Percentiles rank a stretch among this genome's conserved stretches.
phyloP scores from a whole-genome alignment of 2,888 invertebrate genomes.

The Phengaris alcon region DNA sequence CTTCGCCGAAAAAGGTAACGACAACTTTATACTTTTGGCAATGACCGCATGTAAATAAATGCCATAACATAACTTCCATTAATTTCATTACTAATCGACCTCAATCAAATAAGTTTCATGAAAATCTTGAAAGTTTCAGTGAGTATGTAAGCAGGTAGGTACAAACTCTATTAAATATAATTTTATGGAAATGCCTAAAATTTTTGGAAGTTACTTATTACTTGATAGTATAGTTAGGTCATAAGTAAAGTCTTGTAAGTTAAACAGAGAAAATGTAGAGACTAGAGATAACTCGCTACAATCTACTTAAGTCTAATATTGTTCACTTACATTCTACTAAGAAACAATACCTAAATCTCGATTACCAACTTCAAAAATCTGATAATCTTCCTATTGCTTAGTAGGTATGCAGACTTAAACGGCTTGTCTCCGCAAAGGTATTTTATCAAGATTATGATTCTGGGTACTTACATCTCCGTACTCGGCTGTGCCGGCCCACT shows the following conservation, averaged over 20 bases:
- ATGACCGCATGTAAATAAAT: constrained; percentile 60
- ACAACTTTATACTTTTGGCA: constrained; percentile 70
- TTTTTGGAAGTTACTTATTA: no score
- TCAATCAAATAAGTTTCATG: neutral
- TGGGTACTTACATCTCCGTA: constrained; percentile 68
- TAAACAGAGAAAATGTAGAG: no score
- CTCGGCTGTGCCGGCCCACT: constrained; percentile 75
- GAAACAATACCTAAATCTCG: no score
- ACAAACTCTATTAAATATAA: no score
- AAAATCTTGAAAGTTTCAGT: neutral
- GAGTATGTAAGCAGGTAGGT: no score
- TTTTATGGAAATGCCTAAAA: no score
- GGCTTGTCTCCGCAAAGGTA: neutral
- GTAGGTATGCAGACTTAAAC: neutral
- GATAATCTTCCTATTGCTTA: neutral
- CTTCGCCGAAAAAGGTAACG: constrained; percentile 72
- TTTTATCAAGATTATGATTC: constrained; percentile 38
- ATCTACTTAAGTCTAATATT: no score
- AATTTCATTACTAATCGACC: constrained; percentile 18
- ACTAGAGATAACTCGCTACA: no score
- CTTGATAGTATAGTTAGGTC: no score
- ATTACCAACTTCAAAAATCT: neutral
- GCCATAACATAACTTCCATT: constrained; percentile 30
- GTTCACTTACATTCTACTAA: no score
- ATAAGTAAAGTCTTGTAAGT: no score